Evolutionary conservation across 2,888 invertebrate genomes (phyloP).

Genomic region (Drosophila mettleri): DNA sequence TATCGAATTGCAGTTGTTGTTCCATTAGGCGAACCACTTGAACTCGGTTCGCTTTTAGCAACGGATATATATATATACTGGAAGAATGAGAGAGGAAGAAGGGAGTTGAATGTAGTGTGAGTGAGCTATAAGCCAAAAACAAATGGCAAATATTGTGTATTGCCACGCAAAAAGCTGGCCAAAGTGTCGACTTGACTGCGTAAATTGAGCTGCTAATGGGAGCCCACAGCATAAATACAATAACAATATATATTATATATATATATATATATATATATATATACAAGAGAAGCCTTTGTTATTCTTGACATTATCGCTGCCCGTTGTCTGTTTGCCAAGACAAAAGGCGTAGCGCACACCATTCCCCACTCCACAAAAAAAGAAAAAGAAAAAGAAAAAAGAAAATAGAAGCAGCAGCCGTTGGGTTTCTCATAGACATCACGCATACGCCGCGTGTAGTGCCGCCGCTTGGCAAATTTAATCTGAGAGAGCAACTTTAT

Average conservation of each 20-base stretch:
- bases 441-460: constrained; percentile 57
- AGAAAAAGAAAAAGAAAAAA: no score
- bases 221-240: constrained; percentile 40
- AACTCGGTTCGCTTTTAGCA: constrained; percentile 66
- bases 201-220: constrained; percentile 80
- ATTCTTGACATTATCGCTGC: constrained; percentile 42
- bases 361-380: no score
- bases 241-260: constrained; percentile 33
- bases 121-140: constrained; percentile 46
- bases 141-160: constrained; percentile 73
- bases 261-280: constrained; percentile 13
- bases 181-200: constrained; percentile 53
- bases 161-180: constrained; percentile 46
- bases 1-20: constrained; percentile 76
- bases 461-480: constrained; percentile 48
- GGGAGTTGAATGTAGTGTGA: constrained; percentile 1
- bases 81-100: background rate
- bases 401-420: constrained; percentile 31
- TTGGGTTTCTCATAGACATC: constrained; percentile 46
- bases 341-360: constrained; percentile 37
- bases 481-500: constrained; percentile 70
- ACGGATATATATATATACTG: constrained; percentile 41
- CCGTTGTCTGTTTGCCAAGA: constrained; percentile 40
- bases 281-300: constrained; percentile 25
- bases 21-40: constrained; percentile 74